Base-by-base conservation (phyloP, 2,113 vertebrate species). In the Lophura nycthemera region DNA sequence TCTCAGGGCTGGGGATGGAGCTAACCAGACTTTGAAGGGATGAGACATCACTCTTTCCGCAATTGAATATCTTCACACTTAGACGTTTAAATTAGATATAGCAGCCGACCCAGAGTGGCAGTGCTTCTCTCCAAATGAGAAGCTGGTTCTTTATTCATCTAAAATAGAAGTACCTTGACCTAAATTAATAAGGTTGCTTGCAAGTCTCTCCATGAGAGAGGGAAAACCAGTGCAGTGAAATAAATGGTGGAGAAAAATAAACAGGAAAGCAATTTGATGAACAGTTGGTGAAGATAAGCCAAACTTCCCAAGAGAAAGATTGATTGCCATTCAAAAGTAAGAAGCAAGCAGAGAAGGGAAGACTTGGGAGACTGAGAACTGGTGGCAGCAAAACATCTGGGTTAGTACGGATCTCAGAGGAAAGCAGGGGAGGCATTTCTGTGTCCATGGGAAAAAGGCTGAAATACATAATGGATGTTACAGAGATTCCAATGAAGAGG, bases 1-100 rank as follows among this genome's bases (percentile, higher is more conserved):
- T 50, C 36, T 64, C 47, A 34, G 2, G 25, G 60, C 20, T 63
- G 61, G 8, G 11, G 29, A 60, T 40, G 19, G n/a, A 69, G 36
- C 40, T 87, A 83, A 92, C 45, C 29, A 36, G 36, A 15, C 61
- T 64, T 0, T 1, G 48, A 88, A 47, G 4, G 13, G 32, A 63
- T 0, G 2, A 90, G 43, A 74, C 27, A 61, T 3, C 0, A 1
- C 48, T 87, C 20, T 69, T 67, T 15, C 6, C 21, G 18, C 13
- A 43, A 60, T 4, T 64, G 63, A 22, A 80, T 91, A 66, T 48
- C 32, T 22, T 61, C 63, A 25, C 3, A 32, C 42, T 74, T 11
- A 15, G 7, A 85, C 48, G 8, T 34, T 43, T 82, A 40, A 19
- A 56, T 65, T 43, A 70, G 61, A 47, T 0, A 2, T 21, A 60